Conservation (phyloP, 2,113 vertebrate genomes). For the Machaerirhynchus nigripectus region DNA sequence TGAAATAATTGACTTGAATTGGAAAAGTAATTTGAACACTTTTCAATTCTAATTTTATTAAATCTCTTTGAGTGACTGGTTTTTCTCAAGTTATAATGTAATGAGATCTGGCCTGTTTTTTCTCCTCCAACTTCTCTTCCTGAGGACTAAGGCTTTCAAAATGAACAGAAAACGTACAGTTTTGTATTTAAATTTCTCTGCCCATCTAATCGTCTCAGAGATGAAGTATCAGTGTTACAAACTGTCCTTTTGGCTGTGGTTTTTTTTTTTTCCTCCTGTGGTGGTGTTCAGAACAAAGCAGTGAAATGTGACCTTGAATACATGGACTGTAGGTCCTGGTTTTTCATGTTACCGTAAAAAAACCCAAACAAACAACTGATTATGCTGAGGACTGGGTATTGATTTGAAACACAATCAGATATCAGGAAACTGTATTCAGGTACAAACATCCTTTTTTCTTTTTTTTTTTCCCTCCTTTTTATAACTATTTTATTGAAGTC, state of each 20-base stretch:
- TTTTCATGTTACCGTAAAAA: constrained; percentile 42
- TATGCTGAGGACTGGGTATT: constrained; percentile 57
- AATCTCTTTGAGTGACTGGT: constrained; percentile 65
- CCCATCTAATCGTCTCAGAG: constrained; percentile 38
- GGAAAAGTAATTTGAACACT: constrained; percentile 68
- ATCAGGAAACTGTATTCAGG: constrained; percentile 74
- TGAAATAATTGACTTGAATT: constrained; percentile 75
- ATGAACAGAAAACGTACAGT: constrained; percentile 17
- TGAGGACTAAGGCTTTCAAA: constrained; percentile 68
- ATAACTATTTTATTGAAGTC: constrained; percentile 71
- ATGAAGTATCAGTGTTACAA: constrained; percentile 71
- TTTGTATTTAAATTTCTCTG: constrained; percentile 55
- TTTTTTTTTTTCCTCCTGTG: constrained; percentile 62
- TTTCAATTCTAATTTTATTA: constrained; percentile 75
- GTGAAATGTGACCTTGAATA: constrained; percentile 49
- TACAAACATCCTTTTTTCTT: constrained; percentile 53
- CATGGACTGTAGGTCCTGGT: constrained; percentile 38
- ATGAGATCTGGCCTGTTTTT: constrained; percentile 54
- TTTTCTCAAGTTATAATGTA: constrained; percentile 58
- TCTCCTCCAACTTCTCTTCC: constrained; percentile 22
- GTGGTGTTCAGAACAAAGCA: constrained; percentile 46
- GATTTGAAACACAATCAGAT: constrained; percentile 65
- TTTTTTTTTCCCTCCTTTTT: neutral
- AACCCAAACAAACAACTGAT: neutral
- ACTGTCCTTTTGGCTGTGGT: constrained; percentile 54